Base-by-base conservation (phyloP, 2,113 vertebrate species). In the Scytalopus superciliaris region DNA sequence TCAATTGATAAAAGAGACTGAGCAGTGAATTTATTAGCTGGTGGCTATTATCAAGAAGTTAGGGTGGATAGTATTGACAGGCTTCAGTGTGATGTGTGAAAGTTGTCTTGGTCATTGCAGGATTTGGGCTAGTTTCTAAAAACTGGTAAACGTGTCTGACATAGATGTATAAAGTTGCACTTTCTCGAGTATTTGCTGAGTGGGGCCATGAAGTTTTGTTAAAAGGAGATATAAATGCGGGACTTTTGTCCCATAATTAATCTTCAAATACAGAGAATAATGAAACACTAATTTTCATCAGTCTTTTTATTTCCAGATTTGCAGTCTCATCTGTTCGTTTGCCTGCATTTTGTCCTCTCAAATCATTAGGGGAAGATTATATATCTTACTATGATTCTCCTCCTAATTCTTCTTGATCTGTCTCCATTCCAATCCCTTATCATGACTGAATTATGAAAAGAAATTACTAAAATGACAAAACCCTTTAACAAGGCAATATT, bases 1-100 rank as follows among this genome's bases (percentile, higher is more conserved):
- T 74, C 92, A 90, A 94, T 91, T 93, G 28, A 4, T 42, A 95
- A 52, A 95, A 80, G 63, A 95, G 63, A 81, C 44, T 78, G 75
- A 59, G 50, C 77, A 90, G 80, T 97, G 90, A 94, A 91, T 97
- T 88, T 94, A 84, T 96, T 97, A 93, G 67, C 87, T 96, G 80
- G 66, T 94, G 89, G 70, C 67, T 87, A 1, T 31, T 80, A 0
- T 52, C 24, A 81, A 55, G 63, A 77, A 42, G 8, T 52, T 63
- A 52, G 31, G 39, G 19, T 74, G 30, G 31, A 11, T 42, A 39
- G 16, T 50, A 18, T 66, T 70, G 85, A 10, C 25, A 67, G 31
- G 19, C 35, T 91, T 93, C 52, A 21, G 2, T 63, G 37, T 49
- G 40, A 85, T 37, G 10, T 67, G 13, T 68, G 14, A 57, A 91